Conservation (phyloP, 2,113 vertebrate species). For the Ahaetulla prasina region DNA sequence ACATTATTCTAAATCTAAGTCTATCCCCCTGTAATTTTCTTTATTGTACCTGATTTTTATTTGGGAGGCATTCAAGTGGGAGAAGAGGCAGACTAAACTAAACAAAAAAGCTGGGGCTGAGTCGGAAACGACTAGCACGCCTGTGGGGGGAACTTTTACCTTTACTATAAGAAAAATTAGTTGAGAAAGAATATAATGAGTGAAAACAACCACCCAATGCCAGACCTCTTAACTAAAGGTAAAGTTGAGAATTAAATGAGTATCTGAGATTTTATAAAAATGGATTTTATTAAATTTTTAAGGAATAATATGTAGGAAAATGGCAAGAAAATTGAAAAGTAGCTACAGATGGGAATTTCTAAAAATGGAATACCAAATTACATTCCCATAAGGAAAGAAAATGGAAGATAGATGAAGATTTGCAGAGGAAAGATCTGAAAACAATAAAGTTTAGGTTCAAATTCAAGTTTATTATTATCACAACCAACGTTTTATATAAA, state of each 20-base stretch:
- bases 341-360: background rate
- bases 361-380: background rate
- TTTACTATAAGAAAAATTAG: background rate
- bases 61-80: background rate
- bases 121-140: too few species aligned
- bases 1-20: too few species aligned
- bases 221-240: background rate
- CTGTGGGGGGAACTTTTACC: too few species aligned
- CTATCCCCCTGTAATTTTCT: background rate
- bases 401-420: background rate
- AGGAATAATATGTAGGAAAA: background rate
- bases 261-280: background rate
- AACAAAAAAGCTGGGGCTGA: background rate
- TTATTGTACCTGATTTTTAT: background rate
- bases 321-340: background rate
- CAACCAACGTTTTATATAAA: background rate
- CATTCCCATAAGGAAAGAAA: background rate
- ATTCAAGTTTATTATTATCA: background rate
- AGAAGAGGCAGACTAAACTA: background rate
- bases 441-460: background rate
- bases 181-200: background rate
- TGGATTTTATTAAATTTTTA: background rate
- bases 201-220: background rate
- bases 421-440: background rate
- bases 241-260: background rate